Base-by-base conservation (phyloP, 2,113 vertebrate genomes). In the Planiliza haematocheilus region DNA sequence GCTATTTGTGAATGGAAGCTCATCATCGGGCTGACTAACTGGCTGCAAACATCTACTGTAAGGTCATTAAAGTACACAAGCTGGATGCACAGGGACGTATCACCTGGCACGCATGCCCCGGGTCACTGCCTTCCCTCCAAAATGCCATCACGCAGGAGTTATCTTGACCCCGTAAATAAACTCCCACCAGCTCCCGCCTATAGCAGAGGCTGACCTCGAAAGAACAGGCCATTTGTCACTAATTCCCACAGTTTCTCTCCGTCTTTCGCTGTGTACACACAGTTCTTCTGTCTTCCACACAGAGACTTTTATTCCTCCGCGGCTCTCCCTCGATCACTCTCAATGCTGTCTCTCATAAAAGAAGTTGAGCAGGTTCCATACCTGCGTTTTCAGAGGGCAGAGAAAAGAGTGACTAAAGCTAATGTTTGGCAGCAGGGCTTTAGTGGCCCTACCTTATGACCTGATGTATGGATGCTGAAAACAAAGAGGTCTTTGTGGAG, bases 401-500 rank as follows among this genome's bases (percentile, higher is more conserved):
- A 88, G 73, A 82, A 83, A 82, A 85, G 78, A 83, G 60, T 73
- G 85, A 74, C 88, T 91, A 87, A 92, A 91, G 85, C 84, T 89
- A 93, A 93, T 93, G 93, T 94, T 95, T 94, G 89, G 93, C 93
- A 85, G 93, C 65, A n/a, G n/a, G n/a, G 88, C 84, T 93, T 88
- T 69, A 60, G 70, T 76, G 66, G 85, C 70, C 86, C 91, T 82
- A 86, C 92, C 89, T 91, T 78, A 74, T 20, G 80, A 84, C 65
- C 70, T 92, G 91, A 93, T 91, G 84, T 87, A 82, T 90, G 81
- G 84, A 85, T 77, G 72, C 82, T 48, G 73, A 67, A 83, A 77
- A 92, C 89, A 91, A 89, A 91, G 88, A 82, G 42, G 67, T 71
- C 84, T 89, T 89, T 92, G 81, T 91, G 60, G 70, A 36, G 61